Conservation (phyloP, 1,140 invertebrate species). For the Reticulitermes speratus region DNA sequence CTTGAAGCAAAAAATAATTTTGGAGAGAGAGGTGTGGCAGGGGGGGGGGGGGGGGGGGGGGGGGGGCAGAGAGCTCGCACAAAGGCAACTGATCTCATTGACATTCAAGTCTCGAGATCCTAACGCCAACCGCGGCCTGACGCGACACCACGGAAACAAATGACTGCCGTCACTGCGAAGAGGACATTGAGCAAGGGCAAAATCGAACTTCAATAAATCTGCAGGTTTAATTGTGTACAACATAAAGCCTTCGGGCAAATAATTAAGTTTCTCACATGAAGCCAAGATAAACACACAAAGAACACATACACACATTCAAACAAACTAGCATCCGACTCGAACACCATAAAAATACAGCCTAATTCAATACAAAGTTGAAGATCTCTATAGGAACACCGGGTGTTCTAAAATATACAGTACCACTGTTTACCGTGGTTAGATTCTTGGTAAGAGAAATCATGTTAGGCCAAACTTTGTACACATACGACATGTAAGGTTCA, state of each 20-base stretch:
- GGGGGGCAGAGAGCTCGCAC: not conserved
- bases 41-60: not conserved
- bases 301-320: too few species aligned
- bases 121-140: not conserved
- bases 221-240: not conserved
- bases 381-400: too few species aligned
- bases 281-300: too few species aligned
- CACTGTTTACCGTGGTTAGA: too few species aligned
- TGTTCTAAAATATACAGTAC: too few species aligned
- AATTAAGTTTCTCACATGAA: too few species aligned
- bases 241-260: not conserved
- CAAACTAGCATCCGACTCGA: too few species aligned
- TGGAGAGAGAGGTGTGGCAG: not conserved
- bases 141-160: constrained; percentile 13
- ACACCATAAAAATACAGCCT: too few species aligned
- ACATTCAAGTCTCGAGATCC: not conserved
- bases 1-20: constrained; percentile 6
- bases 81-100: constrained; percentile 11
- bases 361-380: too few species aligned
- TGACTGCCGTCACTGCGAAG: not conserved
- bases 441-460: too few species aligned
- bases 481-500: too few species aligned
- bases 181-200: not conserved
- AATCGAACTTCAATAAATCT: not conserved
- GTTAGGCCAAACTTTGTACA: too few species aligned